Evolutionary conservation across 2,113 vertebrate genomes (phyloP).

Genomic region (Girardinichthys multiradiatus): DNA sequence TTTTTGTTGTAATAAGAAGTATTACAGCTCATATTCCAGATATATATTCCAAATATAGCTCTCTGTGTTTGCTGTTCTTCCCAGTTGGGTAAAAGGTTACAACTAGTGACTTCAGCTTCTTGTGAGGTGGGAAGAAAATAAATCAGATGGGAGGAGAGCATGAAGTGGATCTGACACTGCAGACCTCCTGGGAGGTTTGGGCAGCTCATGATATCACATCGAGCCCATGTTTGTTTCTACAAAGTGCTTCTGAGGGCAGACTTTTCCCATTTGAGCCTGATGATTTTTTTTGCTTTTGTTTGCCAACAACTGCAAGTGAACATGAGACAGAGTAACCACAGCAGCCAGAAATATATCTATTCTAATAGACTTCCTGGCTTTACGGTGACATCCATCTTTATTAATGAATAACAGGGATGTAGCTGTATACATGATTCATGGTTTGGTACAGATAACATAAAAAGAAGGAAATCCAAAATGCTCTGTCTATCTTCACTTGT

Average conservation of each 20-base stretch:
- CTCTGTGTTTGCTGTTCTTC: conserved; percentile 62
- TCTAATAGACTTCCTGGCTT: conserved; percentile 81
- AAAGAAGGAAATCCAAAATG: not conserved
- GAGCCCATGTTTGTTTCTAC: conserved; percentile 73
- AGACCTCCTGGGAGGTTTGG: conserved; percentile 52
- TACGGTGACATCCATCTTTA: conserved; percentile 64
- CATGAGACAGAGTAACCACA: conserved; percentile 71
- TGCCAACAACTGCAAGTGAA: conserved; percentile 51
- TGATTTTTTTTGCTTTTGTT: conserved; percentile 35
- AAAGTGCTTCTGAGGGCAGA: conserved; percentile 53
- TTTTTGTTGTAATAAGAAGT: conserved; percentile 55
- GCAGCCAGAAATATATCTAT: conserved; percentile 72
- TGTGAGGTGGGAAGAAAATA: conserved; percentile 17
- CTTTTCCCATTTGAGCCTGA: conserved; percentile 49
- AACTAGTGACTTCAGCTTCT: conserved; percentile 62
- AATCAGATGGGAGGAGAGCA: conserved; percentile 34
- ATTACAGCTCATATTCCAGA: conserved; percentile 63
- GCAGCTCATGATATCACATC: conserved; percentile 63
- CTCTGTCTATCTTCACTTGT: not conserved
- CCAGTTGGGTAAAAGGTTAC: conserved; percentile 71
- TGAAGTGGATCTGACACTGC: conserved; percentile 61
- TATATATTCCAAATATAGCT: conserved; percentile 70
- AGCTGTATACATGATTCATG: not conserved
- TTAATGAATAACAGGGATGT: conserved; percentile 68
- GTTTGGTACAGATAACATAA: not conserved